Evolutionary conservation across 2,888 invertebrate species (phyloP).

Genomic region (Halocaridina rubra): DNA sequence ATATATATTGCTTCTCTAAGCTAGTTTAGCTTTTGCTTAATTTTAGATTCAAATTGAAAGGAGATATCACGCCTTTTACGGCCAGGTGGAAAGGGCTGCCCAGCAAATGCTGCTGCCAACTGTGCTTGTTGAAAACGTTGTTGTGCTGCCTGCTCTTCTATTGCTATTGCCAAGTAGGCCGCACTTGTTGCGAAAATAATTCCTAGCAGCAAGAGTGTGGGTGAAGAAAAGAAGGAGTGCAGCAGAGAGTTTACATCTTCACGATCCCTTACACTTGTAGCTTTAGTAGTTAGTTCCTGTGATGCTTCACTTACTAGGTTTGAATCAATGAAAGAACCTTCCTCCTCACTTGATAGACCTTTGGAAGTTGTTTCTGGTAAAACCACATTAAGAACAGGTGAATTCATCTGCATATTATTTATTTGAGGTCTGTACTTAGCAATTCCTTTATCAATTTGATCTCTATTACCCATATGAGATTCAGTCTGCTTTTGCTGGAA

Average conservation of each 20-base stretch:
- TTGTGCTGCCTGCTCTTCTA: constrained; percentile 43
- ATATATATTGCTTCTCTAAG: too few relatives aligned
- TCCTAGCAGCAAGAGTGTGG: constrained; percentile 30
- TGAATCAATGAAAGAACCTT: constrained; percentile 6
- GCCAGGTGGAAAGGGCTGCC: constrained; percentile 3
- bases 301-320: background rate
- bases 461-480: constrained; percentile 17
- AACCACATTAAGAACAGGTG: constrained; percentile 26
- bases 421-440: constrained; percentile 3
- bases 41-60: background rate
- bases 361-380: background rate
- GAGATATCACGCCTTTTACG: background rate
- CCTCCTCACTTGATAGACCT: background rate
- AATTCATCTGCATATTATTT: constrained; percentile 17
- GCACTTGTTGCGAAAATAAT: constrained; percentile 35
- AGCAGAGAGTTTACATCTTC: constrained; percentile 23
- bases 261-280: background rate
- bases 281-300: background rate
- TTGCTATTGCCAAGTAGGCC: constrained; percentile 43
- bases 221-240: constrained; percentile 41
- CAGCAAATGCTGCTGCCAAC: constrained; percentile 31
- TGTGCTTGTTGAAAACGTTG: constrained; percentile 44
- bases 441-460: background rate
- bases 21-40: background rate
- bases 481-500: background rate